These are phyloP conservation scores for Urocitellus parryii DNA, from an alignment of 2,113 vertebrate species.

Conservation along the genomic window DNA sequence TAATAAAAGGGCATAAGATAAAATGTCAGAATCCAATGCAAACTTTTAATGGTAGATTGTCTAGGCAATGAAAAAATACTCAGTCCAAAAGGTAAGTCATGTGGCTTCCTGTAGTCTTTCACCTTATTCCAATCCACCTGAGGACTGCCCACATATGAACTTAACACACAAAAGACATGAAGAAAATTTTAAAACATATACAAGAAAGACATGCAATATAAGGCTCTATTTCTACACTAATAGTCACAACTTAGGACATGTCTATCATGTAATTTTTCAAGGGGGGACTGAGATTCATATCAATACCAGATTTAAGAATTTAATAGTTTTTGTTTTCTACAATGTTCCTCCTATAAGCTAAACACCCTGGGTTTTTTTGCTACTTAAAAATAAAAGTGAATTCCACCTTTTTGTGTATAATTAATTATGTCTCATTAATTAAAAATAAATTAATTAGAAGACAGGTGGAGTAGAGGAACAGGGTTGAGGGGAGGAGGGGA, in stretches of 20 bases:
- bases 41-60: neutral
- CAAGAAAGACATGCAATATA: neutral
- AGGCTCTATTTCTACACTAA: neutral
- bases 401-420: too few relatives aligned
- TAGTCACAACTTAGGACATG: neutral
- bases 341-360: neutral
- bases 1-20: neutral
- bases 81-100: neutral
- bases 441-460: too few relatives aligned
- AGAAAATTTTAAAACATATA: neutral
- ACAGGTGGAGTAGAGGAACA: too few relatives aligned
- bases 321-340: neutral
- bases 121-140: neutral
- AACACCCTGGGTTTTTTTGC: neutral
- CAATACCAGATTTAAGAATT: slow-evolving; percentile 28
- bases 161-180: neutral
- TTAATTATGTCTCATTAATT: too few relatives aligned
- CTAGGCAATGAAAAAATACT: neutral
- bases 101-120: neutral
- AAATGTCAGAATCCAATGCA: neutral
- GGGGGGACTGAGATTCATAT: neutral
- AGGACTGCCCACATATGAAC: neutral
- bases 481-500: too few relatives aligned
- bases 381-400: neutral
- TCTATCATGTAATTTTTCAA: neutral